Conservation (phyloP, 2,797 vertebrate genomes). For the Malacoctenus gilli region DNA sequence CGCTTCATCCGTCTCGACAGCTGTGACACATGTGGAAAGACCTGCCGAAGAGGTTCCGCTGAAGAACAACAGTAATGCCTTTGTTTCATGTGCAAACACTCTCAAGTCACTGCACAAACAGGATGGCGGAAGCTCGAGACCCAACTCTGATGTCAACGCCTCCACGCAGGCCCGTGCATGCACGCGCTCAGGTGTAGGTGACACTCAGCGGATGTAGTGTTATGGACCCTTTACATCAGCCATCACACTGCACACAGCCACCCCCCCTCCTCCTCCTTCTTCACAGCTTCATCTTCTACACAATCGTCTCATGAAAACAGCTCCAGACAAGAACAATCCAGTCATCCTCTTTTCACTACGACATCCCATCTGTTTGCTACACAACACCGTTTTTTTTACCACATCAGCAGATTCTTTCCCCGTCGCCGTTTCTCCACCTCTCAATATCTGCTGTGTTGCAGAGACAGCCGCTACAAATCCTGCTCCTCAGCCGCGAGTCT, state of each 20-base stretch:
- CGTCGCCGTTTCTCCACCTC: conserved; percentile 52
- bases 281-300: conserved; percentile 33
- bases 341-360: too few relatives aligned
- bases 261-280: too few relatives aligned
- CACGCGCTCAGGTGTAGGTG: too few relatives aligned
- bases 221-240: too few relatives aligned
- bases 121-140: not conserved
- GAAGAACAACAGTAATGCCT: conserved; percentile 26
- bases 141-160: conserved; percentile 6
- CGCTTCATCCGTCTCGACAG: conserved; percentile 32
- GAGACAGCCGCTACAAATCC: conserved; percentile 40
- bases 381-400: conserved; percentile 43
- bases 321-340: conserved; percentile 5
- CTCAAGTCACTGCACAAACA: not conserved
- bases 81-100: conserved; percentile 40
- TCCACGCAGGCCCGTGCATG: conserved; percentile 7
- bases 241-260: too few relatives aligned
- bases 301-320: conserved; percentile 10
- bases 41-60: conserved; percentile 45
- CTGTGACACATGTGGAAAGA: conserved; percentile 41
- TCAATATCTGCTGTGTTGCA: conserved; percentile 48
- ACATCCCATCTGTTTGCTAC: conserved; percentile 36
- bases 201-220: too few relatives aligned
- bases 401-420: conserved; percentile 49
- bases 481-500: conserved; percentile 33